Evolutionary conservation across 1,140 invertebrate genomes (phyloP).

Genomic region (Procambarus virginalis): DNA sequence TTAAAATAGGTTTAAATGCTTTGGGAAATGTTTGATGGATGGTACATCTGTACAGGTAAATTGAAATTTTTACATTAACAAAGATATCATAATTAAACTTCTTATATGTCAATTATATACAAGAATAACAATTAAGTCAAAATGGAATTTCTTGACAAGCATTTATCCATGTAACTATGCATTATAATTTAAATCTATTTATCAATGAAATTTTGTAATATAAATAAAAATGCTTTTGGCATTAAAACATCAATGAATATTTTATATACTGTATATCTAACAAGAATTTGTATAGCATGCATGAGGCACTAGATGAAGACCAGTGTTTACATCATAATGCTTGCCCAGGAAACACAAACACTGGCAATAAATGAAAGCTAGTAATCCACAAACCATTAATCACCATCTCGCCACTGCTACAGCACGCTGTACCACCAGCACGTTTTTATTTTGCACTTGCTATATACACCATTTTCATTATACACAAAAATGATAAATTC

Average conservation of each 20-base stretch:
- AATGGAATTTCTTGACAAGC: no score
- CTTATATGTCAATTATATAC: no score
- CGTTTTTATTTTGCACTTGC: slow-evolving; percentile 13
- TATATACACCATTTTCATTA: slow-evolving; percentile 26
- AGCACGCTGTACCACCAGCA: slow-evolving; percentile 16
- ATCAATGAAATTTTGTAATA: not conserved
- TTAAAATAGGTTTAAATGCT: not conserved
- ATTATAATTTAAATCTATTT: no score
- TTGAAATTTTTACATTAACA: no score
- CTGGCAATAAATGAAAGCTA: not conserved
- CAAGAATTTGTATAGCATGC: not conserved
- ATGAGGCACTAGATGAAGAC: not conserved
- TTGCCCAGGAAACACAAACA: not conserved
- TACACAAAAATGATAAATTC: slow-evolving; percentile 17
- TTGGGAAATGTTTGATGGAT: no score
- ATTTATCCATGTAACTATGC: no score
- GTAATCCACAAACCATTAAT: not conserved
- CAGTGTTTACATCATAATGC: not conserved
- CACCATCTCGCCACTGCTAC: slow-evolving; percentile 9
- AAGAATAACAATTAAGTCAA: no score
- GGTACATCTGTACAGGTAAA: no score
- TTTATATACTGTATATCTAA: not conserved
- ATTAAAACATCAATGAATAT: not conserved
- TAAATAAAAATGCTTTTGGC: not conserved
- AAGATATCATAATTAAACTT: no score